Evolutionary conservation across 2,888 invertebrate genomes (phyloP).

Genomic region (Drosophila formosana): DNA sequence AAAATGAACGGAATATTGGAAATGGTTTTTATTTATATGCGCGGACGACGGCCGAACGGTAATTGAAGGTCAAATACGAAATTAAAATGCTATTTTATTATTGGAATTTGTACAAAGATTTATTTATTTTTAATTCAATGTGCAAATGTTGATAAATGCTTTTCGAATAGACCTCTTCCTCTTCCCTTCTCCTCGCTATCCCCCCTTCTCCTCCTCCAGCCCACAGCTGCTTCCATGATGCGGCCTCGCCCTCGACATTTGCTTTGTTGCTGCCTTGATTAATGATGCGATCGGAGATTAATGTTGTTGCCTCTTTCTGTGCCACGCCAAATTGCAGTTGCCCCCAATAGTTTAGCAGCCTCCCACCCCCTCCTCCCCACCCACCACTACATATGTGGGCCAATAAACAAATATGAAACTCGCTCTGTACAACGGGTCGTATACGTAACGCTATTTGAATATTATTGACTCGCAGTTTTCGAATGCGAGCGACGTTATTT

Average conservation of each 20-base stretch:
- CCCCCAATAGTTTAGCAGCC: slow-evolving; percentile 38
- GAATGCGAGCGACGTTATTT: too few species aligned
- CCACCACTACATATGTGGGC: slow-evolving; percentile 22
- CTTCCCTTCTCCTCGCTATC: not conserved
- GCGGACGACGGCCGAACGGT: slow-evolving; percentile 10
- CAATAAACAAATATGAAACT: slow-evolving; percentile 39
- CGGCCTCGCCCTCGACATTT: slow-evolving; percentile 28
- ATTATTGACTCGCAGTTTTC: slow-evolving; percentile 8
- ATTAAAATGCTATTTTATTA: slow-evolving; percentile 50
- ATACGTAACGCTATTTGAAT: slow-evolving; percentile 29
- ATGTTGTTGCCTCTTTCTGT: slow-evolving; percentile 51
- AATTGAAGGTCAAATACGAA: slow-evolving; percentile 54
- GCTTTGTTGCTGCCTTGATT: slow-evolving; percentile 63
- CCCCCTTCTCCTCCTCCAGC: not conserved
- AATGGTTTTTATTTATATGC: slow-evolving; percentile 30
- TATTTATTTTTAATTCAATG: slow-evolving; percentile 68
- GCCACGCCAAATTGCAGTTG: slow-evolving; percentile 58
- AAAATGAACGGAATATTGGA: slow-evolving; percentile 8
- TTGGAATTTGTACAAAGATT: slow-evolving; percentile 42
- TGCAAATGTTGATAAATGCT: slow-evolving; percentile 74
- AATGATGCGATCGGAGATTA: slow-evolving; percentile 71
- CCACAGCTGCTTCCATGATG: not conserved
- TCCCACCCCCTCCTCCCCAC: not conserved
- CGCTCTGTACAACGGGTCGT: slow-evolving; percentile 29
- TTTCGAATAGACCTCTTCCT: slow-evolving; percentile 20